Base-by-base conservation (phyloP, 2,888 invertebrate species). In the Neelides folsomi region DNA sequence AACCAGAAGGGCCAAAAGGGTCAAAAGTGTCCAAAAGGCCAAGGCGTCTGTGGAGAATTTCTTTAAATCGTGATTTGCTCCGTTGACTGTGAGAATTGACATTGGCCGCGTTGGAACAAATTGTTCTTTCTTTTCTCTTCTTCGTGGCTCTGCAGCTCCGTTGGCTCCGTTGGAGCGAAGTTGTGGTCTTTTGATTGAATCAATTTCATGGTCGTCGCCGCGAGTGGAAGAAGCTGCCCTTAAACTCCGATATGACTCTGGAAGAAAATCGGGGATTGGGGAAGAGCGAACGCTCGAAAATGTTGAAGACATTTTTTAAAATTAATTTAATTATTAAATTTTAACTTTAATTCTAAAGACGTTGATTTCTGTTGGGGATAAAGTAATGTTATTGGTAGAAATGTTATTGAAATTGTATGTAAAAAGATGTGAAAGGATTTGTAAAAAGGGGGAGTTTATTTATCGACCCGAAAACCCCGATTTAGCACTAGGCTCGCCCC, bases 1-100 rank as follows among this genome's bases (percentile, higher is more conserved):
- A 0, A 85, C 84, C 16, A 89, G 70, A 7, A 85, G 70, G 50
- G 84, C 77, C 7, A 86, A 69, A 37, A 85, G 71, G 43, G 76
- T 75, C 35, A 86, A 80, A 10, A 87, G 72, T 0, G 81, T 81
- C 88, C 88, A 88, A 66, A 89, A 70, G 12, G 64, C 81, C 64
- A 83, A 80, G 0, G 81, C 79, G 68, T 78, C 64, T n/a, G 57
- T 57, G 19, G 56, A 58, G 47, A 59, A 64, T 40, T 55, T 54
- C 16, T 51, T 53, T 47, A 64, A 41, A 4, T 58, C 54, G 39
- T 62, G 60, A 2, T 58, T 59, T 27, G 54, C 56, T 35, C 63
- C 63, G 48, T 55, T 45, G 2, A 52, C 43, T 1, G 55, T 52
- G 12, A 64, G 57, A 37, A 58, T 58, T 4, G 41, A 41, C 18